Base-by-base conservation (phyloP, 92 coral and sea anemone species). In the Epizoanthus rinbou region DNA sequence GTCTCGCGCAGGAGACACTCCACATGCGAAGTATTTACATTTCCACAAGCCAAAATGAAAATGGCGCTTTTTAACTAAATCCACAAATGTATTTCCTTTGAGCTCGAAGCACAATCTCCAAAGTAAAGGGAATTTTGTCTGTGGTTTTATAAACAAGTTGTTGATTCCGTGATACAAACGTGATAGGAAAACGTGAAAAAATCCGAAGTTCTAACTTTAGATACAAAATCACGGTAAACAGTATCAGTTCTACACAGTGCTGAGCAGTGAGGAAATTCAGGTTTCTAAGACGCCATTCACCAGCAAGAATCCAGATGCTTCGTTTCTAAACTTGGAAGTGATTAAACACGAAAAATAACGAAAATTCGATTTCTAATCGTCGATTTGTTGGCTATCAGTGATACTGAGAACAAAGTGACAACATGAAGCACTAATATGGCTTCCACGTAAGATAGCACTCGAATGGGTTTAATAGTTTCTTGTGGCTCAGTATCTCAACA, bases 41-140 rank as follows among this genome's bases (percentile, higher is more conserved):
- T 88, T 88, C 76, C 66, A 72, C 47, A 64, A 64, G 71, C 73
- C 86, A 85, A 88, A 74, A 88, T 88, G 91, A 85, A 88, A 74
- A 88, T 88, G 91, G 91, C 91, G 89, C 50, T 81, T 63, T 70
- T 67, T 73, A 85, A 85, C 73, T 80, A 78, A 50, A 31, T 66
- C 74, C 79, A 74, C 53, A 25, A 72, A 56, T 72, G 59, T 39
- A 67, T 35, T 63, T 69, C 69, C 50, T 59, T 18, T 8, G 57
- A 72, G 59, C 64, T 50, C 54, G 54, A 50, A 50, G 54, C 54
- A 50, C 54, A 50, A 50, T 13, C 54, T 78, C 35, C 70, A 78
- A 41, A 31, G 57, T 45, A 13, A 60, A 78, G 82, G 15, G 54
- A 31, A 59, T 62, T 47, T 24, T 39, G 37, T 14, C 82, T 78